phyloP scores from a whole-genome alignment of 2,113 vertebrate genomes.

The Zosterops pallidus region DNA sequence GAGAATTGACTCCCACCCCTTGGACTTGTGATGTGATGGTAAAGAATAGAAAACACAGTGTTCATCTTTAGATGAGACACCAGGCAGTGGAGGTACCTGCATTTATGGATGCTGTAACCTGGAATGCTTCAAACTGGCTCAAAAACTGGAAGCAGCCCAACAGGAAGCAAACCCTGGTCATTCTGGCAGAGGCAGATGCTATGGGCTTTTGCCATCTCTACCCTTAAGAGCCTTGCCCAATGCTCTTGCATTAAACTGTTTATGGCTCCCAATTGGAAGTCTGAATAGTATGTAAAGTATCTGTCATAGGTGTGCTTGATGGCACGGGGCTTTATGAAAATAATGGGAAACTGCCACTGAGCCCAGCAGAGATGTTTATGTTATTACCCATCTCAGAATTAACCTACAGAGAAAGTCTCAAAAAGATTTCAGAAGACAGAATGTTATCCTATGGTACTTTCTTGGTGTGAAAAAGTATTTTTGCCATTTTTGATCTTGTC shows the following conservation, averaged over 20 bases:
- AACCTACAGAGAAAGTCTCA: neutral
- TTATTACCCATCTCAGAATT: neutral
- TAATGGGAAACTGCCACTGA: neutral
- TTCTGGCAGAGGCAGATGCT: neutral
- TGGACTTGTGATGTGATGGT: neutral
- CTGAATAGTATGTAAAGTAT: neutral
- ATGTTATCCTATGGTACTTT: neutral
- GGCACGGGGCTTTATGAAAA: neutral
- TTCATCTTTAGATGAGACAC: neutral
- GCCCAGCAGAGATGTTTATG: neutral
- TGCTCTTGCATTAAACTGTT: neutral
- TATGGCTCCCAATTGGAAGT: neutral
- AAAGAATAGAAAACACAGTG: neutral
- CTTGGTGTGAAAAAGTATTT: neutral
- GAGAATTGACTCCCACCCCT: neutral
- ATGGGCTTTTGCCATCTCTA: neutral
- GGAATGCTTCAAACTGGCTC: neutral
- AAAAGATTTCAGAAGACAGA: neutral
- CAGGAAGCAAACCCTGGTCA: neutral
- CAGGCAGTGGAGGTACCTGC: neutral
- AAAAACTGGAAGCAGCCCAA: neutral
- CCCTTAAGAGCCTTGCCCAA: neutral
- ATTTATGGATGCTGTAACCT: neutral
- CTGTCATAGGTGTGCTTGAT: neutral
- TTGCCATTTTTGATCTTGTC: neutral